phyloP scores from a whole-genome alignment of 1,140 invertebrate species.

The Brachionus rubens region DNA sequence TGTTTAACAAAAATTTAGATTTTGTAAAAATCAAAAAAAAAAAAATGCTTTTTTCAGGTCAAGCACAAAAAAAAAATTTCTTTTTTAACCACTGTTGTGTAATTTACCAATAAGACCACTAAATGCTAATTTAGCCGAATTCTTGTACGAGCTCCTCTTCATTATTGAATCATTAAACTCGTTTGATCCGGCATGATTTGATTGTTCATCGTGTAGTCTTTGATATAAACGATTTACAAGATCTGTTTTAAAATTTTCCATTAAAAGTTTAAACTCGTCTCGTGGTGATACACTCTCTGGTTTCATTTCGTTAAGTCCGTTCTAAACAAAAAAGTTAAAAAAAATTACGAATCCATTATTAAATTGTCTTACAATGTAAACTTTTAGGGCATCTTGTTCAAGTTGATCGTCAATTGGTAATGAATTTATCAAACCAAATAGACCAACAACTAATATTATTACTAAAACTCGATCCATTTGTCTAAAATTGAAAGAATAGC shows the following conservation, averaged over 20 bases:
- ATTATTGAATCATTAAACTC: constrained; percentile 55
- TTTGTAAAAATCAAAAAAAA: no score
- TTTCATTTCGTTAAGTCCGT: no score
- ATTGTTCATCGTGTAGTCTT: not conserved
- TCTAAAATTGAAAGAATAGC: not conserved
- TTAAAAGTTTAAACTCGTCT: not conserved
- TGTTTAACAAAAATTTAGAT: no score
- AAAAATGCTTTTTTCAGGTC: no score
- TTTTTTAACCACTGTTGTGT: constrained; percentile 33
- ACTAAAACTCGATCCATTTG: not conserved
- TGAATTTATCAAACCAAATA: not conserved
- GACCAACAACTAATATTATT: not conserved
- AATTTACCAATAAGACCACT: constrained; percentile 22
- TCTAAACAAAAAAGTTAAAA: not conserved
- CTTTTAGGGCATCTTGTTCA: not conserved
- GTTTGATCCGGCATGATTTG: constrained; percentile 62
- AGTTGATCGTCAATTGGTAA: not conserved
- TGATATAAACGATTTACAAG: constrained; percentile 10
- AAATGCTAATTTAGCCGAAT: constrained; percentile 30
- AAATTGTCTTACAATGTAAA: not conserved
- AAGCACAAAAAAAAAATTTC: no score
- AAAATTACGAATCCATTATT: not conserved
- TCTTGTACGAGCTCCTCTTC: constrained; percentile 28
- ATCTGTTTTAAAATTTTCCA: not conserved
- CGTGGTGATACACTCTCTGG: not conserved